A percentile compares a stretch with the other conserved stretches of the same genome.
phyloP scores from a whole-genome alignment of 1,140 invertebrate species.

The Latrodectus geometricus region DNA sequence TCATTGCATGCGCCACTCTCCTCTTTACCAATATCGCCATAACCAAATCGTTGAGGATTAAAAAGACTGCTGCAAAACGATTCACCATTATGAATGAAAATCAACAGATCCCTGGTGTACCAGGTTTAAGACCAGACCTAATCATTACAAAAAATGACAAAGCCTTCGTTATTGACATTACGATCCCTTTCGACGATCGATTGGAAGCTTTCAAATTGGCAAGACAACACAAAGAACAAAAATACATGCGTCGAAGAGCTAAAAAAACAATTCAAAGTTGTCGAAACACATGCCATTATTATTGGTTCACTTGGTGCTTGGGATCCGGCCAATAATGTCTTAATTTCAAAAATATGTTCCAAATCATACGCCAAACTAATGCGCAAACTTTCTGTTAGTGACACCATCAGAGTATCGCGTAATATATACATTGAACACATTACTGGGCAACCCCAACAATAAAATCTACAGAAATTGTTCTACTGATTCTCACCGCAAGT shows the following conservation, averaged over 20 bases:
- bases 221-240: not conserved
- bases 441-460: not conserved
- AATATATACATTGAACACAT: not conserved
- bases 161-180: not conserved
- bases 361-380: not conserved
- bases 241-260: not conserved
- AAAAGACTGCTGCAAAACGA: not conserved
- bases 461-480: no score
- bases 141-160: not conserved
- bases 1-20: no score
- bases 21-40: no score
- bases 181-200: conserved; percentile 3
- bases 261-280: no score
- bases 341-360: no score
- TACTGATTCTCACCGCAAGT: no score
- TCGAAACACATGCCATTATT: not conserved
- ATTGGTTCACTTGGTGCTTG: conserved; percentile 21
- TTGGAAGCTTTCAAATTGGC: not conserved
- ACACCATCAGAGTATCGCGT: not conserved
- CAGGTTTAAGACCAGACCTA: not conserved
- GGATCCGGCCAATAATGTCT: not conserved
- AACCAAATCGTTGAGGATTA: not conserved
- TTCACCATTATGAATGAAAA: not conserved
- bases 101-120: not conserved
- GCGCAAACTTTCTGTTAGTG: not conserved